Conservation (phyloP, 2,113 vertebrate species). For the Dryoscopus gambensis region DNA sequence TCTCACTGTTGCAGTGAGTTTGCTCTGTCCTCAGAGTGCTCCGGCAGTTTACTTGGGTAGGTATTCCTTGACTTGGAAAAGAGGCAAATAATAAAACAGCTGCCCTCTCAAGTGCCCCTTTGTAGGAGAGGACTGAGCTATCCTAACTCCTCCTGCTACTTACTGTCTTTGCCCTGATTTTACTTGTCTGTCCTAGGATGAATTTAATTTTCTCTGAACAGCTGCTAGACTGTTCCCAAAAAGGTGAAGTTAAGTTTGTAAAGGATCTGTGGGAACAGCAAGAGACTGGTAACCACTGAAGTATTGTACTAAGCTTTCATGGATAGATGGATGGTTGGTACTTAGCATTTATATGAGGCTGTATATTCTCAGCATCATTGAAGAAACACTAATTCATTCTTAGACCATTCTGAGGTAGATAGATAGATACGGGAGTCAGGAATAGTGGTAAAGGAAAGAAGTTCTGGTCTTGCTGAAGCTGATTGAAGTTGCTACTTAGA, state of each 20-base stretch:
- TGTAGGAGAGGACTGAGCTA: fast-evolving
- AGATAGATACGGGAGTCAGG: neutral
- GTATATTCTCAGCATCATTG: neutral
- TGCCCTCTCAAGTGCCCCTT: neutral
- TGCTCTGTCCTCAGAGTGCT: neutral
- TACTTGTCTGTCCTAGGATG: neutral
- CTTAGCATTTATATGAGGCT: neutral
- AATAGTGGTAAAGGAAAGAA: neutral
- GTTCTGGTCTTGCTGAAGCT: neutral
- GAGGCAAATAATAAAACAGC: neutral
- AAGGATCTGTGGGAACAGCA: neutral
- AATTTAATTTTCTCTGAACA: neutral
- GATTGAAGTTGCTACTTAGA: neutral
- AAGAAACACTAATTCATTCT: neutral
- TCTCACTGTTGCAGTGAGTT: neutral
- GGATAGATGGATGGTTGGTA: neutral
- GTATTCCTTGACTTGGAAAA: neutral
- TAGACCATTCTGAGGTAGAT: neutral
- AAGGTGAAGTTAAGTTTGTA: neutral
- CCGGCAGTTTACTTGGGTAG: neutral
- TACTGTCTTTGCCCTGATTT: neutral
- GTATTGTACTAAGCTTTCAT: neutral
- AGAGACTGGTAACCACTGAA: neutral
- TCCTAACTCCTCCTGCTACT: neutral
- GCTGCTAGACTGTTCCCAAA: neutral